A percentile compares a stretch with the other conserved stretches of the same genome.
phyloP scores from a whole-genome alignment of 2,113 vertebrate species.

The Acanthisitta chloris region DNA sequence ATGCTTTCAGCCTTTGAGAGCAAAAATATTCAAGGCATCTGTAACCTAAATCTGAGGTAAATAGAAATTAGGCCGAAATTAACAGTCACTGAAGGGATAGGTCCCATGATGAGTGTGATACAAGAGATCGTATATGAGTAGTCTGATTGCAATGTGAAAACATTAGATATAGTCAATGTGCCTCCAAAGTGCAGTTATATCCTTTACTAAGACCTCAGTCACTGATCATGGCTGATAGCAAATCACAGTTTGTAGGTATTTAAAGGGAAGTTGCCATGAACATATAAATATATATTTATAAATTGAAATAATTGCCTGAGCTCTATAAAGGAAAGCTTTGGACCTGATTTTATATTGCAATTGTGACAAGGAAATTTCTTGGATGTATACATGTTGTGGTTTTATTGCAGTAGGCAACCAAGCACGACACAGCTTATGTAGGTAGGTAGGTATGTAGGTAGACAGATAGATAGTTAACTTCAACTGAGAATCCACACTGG shows the following conservation, averaged over 20 bases:
- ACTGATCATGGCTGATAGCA: not conserved
- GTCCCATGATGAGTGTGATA: not conserved
- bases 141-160: not conserved
- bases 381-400: not conserved
- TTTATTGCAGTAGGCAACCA: not conserved
- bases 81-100: not conserved
- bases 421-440: not conserved
- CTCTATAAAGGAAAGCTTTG: not conserved
- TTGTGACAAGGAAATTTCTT: not conserved
- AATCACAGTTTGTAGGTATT: not conserved
- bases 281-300: not conserved
- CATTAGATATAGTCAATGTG: not conserved
- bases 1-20: not conserved
- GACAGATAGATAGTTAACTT: fast-evolving
- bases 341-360: not conserved
- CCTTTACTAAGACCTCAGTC: not conserved
- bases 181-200: not conserved
- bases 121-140: not conserved
- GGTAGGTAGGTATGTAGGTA: too few species aligned
- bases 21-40: not conserved
- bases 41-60: not conserved
- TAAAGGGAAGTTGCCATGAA: not conserved
- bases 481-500: not conserved
- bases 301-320: not conserved
- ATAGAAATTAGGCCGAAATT: not conserved